Evolutionary conservation across 2,113 vertebrate species (phyloP), one percentile per base, ranked within the genome.

Genomic region (Campylomormyrus tamandua): DNA sequence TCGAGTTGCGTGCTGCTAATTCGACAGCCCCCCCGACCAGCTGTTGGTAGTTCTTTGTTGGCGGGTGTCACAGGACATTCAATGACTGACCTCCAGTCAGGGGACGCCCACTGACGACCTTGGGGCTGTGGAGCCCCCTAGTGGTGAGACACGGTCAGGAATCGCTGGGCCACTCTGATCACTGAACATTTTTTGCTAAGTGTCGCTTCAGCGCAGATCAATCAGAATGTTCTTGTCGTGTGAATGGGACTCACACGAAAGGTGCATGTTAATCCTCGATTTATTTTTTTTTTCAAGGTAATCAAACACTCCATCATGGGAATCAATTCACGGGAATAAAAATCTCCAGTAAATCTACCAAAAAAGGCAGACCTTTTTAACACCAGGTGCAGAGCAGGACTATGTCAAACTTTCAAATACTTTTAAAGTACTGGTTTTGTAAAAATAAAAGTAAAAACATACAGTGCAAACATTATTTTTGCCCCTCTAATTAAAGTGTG

Each of bases 81-180:
- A 48, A 88, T 2, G 35, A 31, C 49, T 92, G 93, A 94, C 94
- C 94, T 95, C 95, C 89, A 89, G 46, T 48, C 19, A 45, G 31
- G 39, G 17, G 52, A 62, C 1, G 11, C 87, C 35, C 3, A 39
- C 39, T 24, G 53, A 84, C 1, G 87, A 66, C 87, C 52, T 66
- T 88, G 53, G 85, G 49, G 45, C 90, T 46, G 91, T 92, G 91
- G 91, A 19, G 6, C 10, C 62, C 62, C n/a, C n/a, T 84, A 86
- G 48, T 86, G 83, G 10, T 3, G 46, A 83, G 42, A 80, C 3
- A 3, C 3, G 2, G 24, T 31, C n/a, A 66, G n/a, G n/a, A 27
- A 27, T 27, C 10, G 9, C n/a, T 27, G n/a, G 58, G 8, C n/a
- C n/a, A 1, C 58, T 27, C 58, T 66, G 8, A 62, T 62, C 7